These are phyloP conservation scores for Syngnathus rostellatus DNA, from an alignment of 2,797 vertebrate genomes.

Conservation along the genomic window DNA sequence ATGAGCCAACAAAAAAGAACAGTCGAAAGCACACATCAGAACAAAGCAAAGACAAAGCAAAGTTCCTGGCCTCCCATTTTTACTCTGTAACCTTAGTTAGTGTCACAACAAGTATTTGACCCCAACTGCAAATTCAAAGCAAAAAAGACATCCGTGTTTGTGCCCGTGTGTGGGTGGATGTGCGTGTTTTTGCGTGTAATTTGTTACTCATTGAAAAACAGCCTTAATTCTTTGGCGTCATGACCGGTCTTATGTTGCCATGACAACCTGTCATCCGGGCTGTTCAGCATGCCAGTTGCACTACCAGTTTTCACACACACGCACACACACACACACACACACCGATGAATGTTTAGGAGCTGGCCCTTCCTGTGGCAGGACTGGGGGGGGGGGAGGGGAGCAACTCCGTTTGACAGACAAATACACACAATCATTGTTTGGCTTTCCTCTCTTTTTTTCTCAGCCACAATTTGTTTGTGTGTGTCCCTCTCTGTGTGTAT, in stretches of 20 bases:
- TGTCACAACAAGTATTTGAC: no score
- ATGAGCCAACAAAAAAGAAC: no score
- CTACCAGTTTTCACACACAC: constrained; percentile 8
- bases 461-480: neutral
- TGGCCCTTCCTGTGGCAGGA: constrained; percentile 48
- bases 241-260: constrained; percentile 38
- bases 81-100: no score
- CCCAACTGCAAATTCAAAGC: no score
- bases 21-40: no score
- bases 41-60: no score
- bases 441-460: constrained; percentile 15
- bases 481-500: neutral
- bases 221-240: constrained; percentile 31
- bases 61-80: no score
- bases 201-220: constrained; percentile 24
- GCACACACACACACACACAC: constrained; percentile 7
- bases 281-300: constrained; percentile 21
- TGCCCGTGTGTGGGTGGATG: no score
- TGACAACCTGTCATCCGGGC: constrained; percentile 50
- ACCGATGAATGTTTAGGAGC: constrained; percentile 52
- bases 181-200: no score
- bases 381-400: constrained; percentile 6
- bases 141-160: no score
- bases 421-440: constrained; percentile 27
- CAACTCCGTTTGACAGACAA: constrained; percentile 34